These are phyloP conservation scores for Stenoptilia bipunctidactyla DNA, from an alignment of 2,888 invertebrate species.

Conservation along the genomic window DNA sequence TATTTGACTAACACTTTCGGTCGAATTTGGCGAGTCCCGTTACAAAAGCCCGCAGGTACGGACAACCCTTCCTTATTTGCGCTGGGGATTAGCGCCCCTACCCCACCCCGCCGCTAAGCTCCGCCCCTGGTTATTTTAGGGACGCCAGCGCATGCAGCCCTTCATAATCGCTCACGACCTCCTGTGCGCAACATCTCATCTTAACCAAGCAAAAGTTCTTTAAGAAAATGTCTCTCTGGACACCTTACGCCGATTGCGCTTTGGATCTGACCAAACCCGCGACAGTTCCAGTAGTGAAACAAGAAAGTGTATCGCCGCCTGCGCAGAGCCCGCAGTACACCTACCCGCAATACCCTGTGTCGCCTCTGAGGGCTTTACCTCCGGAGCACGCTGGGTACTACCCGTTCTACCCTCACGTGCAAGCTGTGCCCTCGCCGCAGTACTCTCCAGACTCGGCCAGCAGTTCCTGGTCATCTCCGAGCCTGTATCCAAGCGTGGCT, in stretches of 20 bases:
- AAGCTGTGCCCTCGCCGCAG: not conserved
- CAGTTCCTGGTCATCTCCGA: constrained; percentile 24
- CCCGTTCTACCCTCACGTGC: not conserved
- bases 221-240: constrained; percentile 44
- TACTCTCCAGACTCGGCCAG: constrained; percentile 15
- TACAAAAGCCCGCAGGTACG: no score
- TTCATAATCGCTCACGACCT: no score
- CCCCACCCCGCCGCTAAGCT: no score
- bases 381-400: not conserved
- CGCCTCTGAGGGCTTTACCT: not conserved
- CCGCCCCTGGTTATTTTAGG: no score
- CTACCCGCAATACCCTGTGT: constrained; percentile 8
- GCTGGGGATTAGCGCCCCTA: no score
- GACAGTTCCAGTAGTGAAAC: constrained; percentile 23
- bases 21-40: no score
- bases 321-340: constrained; percentile 16
- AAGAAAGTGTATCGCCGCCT: constrained; percentile 20
- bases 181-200: no score
- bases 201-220: not conserved
- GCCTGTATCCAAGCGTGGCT: constrained; percentile 33
- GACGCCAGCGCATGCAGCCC: no score
- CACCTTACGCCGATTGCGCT: constrained; percentile 45
- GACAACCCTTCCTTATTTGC: no score
- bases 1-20: no score
- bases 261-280: constrained; percentile 35